Conservation (phyloP, 2,113 vertebrate species). For the Laterallus jamaicensis region DNA sequence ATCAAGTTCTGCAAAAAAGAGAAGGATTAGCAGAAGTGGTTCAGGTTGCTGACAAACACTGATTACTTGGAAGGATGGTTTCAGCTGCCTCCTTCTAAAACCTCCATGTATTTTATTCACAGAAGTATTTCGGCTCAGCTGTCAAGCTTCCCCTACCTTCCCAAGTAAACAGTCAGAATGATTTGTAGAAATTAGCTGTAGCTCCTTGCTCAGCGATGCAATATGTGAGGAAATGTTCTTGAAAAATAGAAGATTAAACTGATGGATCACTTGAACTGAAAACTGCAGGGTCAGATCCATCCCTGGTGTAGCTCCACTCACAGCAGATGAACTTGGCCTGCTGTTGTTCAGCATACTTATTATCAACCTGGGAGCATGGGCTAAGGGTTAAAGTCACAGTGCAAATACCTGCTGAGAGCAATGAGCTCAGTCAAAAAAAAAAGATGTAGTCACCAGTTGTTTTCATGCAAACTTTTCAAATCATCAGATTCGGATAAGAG, state of each 20-base stretch:
- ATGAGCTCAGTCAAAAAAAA: not conserved
- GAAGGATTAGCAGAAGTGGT: not conserved
- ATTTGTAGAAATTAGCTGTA: constrained; percentile 62
- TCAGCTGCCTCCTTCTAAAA: not conserved
- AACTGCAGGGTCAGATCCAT: not conserved
- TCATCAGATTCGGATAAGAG: not conserved
- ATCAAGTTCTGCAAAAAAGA: not conserved
- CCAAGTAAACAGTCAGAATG: constrained; percentile 19
- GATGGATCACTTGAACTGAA: constrained; percentile 39
- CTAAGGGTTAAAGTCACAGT: not conserved
- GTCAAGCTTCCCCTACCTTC: constrained; percentile 43
- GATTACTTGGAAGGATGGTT: constrained; percentile 45
- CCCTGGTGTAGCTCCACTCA: not conserved
- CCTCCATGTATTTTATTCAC: constrained; percentile 29
- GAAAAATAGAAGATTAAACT: constrained; percentile 56
- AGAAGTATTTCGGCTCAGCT: constrained; percentile 57
- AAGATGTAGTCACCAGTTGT: not conserved
- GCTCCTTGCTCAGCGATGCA: not conserved
- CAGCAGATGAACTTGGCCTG: not conserved
- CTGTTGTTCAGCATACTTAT: not conserved
- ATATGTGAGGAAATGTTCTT: constrained; percentile 34
- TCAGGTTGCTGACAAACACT: constrained; percentile 29
- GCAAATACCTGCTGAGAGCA: not conserved
- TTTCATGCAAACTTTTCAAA: not conserved
- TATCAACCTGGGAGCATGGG: not conserved